A percentile compares a stretch with the other conserved stretches of the same genome.
Evolutionary conservation across 1,140 invertebrate species (phyloP).

Genomic region (Ylistrum balloti): DNA sequence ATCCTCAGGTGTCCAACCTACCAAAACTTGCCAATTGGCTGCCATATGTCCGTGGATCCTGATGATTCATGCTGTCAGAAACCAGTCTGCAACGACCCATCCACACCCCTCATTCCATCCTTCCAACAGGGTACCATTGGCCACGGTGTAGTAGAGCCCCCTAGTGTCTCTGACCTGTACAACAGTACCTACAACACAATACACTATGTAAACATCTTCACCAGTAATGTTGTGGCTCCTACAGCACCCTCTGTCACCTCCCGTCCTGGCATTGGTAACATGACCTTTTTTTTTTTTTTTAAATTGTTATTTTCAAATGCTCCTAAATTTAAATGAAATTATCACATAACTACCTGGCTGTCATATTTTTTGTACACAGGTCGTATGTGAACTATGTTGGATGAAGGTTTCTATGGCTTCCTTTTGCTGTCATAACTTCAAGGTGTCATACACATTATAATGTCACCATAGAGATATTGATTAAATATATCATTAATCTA

Average conservation of each 20-base stretch:
- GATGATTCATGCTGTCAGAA: constrained; percentile 68
- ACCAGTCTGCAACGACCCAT: constrained; percentile 61
- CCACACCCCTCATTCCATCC: constrained; percentile 63
- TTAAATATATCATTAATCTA: too few species aligned
- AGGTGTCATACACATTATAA: too few species aligned
- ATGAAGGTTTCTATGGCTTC: too few species aligned
- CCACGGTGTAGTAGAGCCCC: constrained; percentile 67
- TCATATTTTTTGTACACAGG: too few species aligned
- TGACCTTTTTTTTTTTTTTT: too few species aligned
- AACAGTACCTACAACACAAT: constrained; percentile 60
- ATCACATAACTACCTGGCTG: too few species aligned
- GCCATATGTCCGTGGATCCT: constrained; percentile 60
- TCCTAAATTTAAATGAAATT: too few species aligned
- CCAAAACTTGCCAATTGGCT: constrained; percentile 61
- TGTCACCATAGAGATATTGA: too few species aligned
- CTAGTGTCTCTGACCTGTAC: constrained; percentile 60
- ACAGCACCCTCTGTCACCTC: constrained; percentile 42
- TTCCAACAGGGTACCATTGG: constrained; percentile 62
- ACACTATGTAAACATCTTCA: constrained; percentile 58
- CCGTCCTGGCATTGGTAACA: constrained; percentile 50
- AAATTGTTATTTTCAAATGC: too few species aligned
- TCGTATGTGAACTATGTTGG: too few species aligned
- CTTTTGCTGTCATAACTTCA: too few species aligned
- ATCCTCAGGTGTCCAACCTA: constrained; percentile 67
- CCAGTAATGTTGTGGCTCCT: constrained; percentile 51